Evolutionary conservation across 92 coral and sea anemone species (phyloP), one percentile per base, ranked within the genome.

Genomic region (Paragorgia papillata): DNA sequence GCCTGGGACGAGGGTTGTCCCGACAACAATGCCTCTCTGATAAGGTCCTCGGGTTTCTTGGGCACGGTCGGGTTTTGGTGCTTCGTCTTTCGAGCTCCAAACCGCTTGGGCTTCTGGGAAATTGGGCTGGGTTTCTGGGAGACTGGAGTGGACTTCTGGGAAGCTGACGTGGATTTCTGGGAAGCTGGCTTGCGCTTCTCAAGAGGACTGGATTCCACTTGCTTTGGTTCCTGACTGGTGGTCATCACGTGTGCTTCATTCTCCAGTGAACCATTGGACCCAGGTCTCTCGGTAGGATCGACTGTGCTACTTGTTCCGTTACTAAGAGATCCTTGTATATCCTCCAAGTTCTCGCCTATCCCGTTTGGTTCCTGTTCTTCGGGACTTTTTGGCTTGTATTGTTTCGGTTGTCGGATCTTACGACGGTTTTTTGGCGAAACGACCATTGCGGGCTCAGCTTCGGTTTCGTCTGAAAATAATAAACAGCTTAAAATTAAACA

Each of bases 381-480:
- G 3, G 13, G 21, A 20, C 8, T 9, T 20, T 57, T 26, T 3
- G 63, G 78, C 19, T 53, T 71, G 51, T 71, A 71, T 26, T 71
- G 78, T n/a, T 71, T 71, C 19, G 78, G 78, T 32, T 71, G 57
- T 50, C 64, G 58, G 29, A 71, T 71, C 54, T 71, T 71, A 28
- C 78, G 78, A 49, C 78, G 41, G 60, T 58, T 71, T 14, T 71
- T 71, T 71, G 78, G 62, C 6, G 78, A 55, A 8, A 0, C 8
- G 10, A 37, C 4, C 43, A n/a, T n/a, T n/a, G n/a, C n/a, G 20
- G 58, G 7, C 33, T 3, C 31, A 22, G 30, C 15, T 22, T 56
- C 8, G 62, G 3, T 22, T 22, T 22, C 28, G 7, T 56, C 31
- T 22, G 29, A 9, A 13, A 22, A 56, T 13, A 56, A 56, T 15